Evolutionary conservation across 2,797 vertebrate species (phyloP).

Genomic region (Peromyscus nudipes): DNA sequence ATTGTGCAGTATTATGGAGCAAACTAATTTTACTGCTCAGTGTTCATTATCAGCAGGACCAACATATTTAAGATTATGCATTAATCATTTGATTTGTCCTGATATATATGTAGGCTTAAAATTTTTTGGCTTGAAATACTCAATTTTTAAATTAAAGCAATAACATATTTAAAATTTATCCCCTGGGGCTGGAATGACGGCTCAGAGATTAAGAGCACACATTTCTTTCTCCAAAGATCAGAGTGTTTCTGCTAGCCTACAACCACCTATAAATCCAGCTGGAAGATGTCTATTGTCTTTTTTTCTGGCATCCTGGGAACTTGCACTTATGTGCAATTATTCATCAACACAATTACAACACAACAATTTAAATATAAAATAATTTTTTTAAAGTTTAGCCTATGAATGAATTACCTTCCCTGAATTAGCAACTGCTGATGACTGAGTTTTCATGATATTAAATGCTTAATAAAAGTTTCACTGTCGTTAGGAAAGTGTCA

Average conservation of each 20-base stretch:
- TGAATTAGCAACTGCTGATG: not conserved
- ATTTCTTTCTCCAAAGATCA: not conserved
- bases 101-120: conserved; percentile 15
- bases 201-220: not conserved
- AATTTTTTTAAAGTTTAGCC: not conserved
- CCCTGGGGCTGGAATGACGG: not conserved
- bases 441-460: conserved; percentile 28
- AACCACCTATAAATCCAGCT: not conserved
- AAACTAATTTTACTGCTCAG: not conserved
- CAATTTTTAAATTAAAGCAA: not conserved
- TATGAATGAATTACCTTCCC: not conserved
- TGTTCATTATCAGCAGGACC: not conserved
- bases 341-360: not conserved
- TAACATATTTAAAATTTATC: not conserved
- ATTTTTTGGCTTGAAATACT: not conserved
- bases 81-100: not conserved
- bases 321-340: not conserved
- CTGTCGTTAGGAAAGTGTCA: not conserved
- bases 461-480: not conserved
- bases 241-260: not conserved
- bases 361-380: not conserved
- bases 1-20: not conserved
- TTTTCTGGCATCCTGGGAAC: not conserved
- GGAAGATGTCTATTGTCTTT: not conserved
- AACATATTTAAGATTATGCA: conserved; percentile 1